Evolutionary conservation across 2,797 vertebrate genomes (phyloP).

Genomic region (Hippoglossus hippoglossus): DNA sequence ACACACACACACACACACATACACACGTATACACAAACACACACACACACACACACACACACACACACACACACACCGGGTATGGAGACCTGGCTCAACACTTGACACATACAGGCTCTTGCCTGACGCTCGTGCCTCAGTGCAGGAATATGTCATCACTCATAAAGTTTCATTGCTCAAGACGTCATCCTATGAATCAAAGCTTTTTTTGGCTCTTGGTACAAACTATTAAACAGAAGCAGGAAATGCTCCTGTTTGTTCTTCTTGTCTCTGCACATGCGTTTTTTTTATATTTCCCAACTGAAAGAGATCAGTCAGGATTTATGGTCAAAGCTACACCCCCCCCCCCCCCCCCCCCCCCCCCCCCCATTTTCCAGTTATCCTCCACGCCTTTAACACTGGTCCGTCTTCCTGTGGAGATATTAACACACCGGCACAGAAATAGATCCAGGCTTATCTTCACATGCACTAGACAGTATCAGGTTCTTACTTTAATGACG

Average conservation of each 20-base stretch:
- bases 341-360: background rate
- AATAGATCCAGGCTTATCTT: conserved; percentile 11
- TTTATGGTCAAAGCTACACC: conserved; percentile 29
- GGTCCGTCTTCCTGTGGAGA: conserved; percentile 19
- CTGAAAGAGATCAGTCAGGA: conserved; percentile 35
- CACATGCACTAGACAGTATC: background rate
- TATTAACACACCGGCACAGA: conserved; percentile 20
- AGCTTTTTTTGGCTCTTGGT: conserved; percentile 21
- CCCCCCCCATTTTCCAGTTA: conserved; percentile 39
- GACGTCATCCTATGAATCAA: conserved; percentile 45
- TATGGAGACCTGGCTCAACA: background rate
- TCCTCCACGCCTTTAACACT: conserved; percentile 16
- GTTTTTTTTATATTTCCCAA: conserved; percentile 51
- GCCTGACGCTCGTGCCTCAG: background rate
- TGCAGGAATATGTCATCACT: conserved; percentile 12
- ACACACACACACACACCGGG: background rate
- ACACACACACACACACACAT: too few relatives aligned
- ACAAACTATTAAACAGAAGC: conserved; percentile 38
- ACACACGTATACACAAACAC: too few relatives aligned
- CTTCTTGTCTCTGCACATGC: conserved; percentile 52
- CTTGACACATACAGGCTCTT: background rate
- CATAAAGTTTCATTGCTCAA: conserved; percentile 24
- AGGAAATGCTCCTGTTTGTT: conserved; percentile 56
- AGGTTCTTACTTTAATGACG: conserved; percentile 1
- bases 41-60: background rate